Percentiles rank a stretch among this genome's conserved stretches.
These are phyloP conservation scores for Onychomys arenicola DNA, from an alignment of 2,797 vertebrate species.

Conservation along the genomic window DNA sequence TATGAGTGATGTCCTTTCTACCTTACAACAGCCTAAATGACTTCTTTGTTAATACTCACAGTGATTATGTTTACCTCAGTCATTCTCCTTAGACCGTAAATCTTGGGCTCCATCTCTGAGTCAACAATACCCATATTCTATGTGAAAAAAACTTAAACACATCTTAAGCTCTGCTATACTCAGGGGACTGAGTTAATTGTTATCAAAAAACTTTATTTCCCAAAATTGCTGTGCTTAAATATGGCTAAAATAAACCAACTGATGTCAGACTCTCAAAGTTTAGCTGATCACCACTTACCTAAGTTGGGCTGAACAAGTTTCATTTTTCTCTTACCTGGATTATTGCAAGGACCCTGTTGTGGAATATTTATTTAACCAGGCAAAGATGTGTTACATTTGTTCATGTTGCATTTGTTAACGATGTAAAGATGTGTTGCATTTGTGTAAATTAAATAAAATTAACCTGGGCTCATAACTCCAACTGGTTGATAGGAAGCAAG, in stretches of 20 bases:
- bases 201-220: neutral
- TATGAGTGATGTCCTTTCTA: neutral
- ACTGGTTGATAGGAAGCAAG: too few relatives aligned
- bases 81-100: too few relatives aligned
- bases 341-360: neutral
- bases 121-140: neutral
- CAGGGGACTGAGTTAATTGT: neutral
- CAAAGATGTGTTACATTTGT: too few relatives aligned
- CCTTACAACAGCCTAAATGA: neutral
- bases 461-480: too few relatives aligned
- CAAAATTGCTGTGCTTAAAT: neutral
- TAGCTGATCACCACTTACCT: neutral
- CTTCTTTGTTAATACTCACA: neutral
- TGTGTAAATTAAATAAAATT: too few relatives aligned
- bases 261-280: neutral
- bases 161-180: neutral
- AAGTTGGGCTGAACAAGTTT: too few relatives aligned
- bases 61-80: neutral
- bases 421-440: too few relatives aligned
- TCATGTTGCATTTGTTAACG: too few relatives aligned
- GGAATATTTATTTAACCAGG: too few relatives aligned
- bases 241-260: neutral
- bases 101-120: neutral
- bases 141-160: neutral
- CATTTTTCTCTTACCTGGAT: neutral